These are phyloP conservation scores for Phorcus lineatus DNA, from an alignment of 2,888 invertebrate species.

Conservation along the genomic window DNA sequence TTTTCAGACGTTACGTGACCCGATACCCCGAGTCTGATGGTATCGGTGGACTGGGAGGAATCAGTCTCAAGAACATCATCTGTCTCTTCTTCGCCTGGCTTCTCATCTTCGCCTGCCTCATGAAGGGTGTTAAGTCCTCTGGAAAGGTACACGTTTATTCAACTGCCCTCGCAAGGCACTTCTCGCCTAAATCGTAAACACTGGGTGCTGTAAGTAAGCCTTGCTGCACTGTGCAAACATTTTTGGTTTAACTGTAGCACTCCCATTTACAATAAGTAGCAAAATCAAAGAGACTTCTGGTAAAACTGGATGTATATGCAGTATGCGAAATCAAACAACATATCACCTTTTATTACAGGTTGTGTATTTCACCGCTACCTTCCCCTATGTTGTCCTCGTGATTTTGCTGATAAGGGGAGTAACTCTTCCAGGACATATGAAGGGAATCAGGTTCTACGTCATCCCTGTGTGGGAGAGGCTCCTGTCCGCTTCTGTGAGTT, in stretches of 20 bases:
- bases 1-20: conserved; percentile 55
- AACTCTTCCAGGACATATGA: conserved; percentile 42
- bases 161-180: no score
- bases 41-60: not conserved
- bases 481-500: conserved; percentile 38
- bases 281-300: no score
- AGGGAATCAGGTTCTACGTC: conserved; percentile 48
- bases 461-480: conserved; percentile 44
- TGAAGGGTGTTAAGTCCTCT: conserved; percentile 18
- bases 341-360: conserved; percentile 27
- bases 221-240: no score
- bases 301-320: no score
- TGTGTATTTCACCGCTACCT: conserved; percentile 46
- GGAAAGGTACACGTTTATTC: not conserved
- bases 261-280: no score
- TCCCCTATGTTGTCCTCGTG: conserved; percentile 43
- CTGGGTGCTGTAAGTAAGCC: no score
- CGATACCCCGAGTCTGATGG: conserved; percentile 35
- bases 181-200: no score
- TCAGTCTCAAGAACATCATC: conserved; percentile 13
- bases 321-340: no score
- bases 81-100: conserved; percentile 11
- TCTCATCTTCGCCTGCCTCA: conserved; percentile 16
- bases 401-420: conserved; percentile 45
- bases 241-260: no score